Percentiles rank a stretch among this genome's conserved stretches.
Evolutionary conservation across 1,140 invertebrate species (phyloP).

Genomic region (Adoxophyes honmai): DNA sequence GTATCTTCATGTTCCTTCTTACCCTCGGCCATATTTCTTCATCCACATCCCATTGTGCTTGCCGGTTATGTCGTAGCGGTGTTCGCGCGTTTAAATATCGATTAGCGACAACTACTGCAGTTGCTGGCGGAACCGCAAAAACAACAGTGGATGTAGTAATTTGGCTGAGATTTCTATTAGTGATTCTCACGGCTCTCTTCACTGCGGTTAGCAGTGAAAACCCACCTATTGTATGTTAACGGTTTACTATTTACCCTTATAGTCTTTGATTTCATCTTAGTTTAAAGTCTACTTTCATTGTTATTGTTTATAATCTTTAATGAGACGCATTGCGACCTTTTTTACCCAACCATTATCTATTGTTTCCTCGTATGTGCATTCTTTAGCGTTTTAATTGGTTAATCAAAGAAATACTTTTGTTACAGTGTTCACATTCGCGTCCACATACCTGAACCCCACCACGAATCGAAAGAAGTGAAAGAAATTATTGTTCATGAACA

Average conservation of each 20-base stretch:
- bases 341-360: conserved; percentile 27
- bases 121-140: conserved; percentile 34
- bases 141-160: conserved; percentile 35
- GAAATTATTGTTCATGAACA: conserved; percentile 58
- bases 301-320: too few species aligned
- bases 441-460: conserved; percentile 59
- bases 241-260: conserved; percentile 30
- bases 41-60: conserved; percentile 10
- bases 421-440: conserved; percentile 65
- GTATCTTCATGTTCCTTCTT: conserved; percentile 46
- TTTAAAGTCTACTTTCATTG: conserved; percentile 29
- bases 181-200: conserved; percentile 59
- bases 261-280: conserved; percentile 39
- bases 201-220: conserved; percentile 67
- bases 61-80: background rate
- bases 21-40: conserved; percentile 11
- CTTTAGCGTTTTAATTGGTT: conserved; percentile 12
- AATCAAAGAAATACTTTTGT: conserved; percentile 27
- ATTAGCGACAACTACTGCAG: conserved; percentile 22
- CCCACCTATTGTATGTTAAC: conserved; percentile 52
- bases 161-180: conserved; percentile 55
- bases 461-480: conserved; percentile 57
- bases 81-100: conserved; percentile 13
- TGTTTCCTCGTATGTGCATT: conserved; percentile 12
- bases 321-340: conserved; percentile 44